Conservation (phyloP, 2,888 invertebrate genomes). For the Apodemia duryi region DNA sequence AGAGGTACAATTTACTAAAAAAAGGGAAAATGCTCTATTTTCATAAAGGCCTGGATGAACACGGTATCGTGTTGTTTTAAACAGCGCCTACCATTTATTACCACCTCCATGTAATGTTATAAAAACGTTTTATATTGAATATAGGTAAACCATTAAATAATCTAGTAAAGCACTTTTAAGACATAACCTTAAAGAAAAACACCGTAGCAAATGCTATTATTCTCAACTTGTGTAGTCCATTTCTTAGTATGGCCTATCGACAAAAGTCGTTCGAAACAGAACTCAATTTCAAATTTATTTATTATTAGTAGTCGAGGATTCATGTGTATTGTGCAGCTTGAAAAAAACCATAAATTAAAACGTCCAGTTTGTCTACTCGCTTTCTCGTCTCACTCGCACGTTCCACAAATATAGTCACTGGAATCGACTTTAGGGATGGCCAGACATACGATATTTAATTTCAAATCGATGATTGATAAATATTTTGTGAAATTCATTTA, state of each 20-base stretch:
- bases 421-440: slow-evolving; percentile 3
- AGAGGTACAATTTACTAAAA: too few relatives aligned
- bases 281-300: slow-evolving; percentile 73
- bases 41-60: too few relatives aligned
- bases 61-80: too few relatives aligned
- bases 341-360: slow-evolving; percentile 76
- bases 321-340: slow-evolving; percentile 64
- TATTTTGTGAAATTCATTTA: too few relatives aligned
- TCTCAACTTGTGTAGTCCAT: slow-evolving; percentile 75
- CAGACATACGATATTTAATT: background rate
- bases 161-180: slow-evolving; percentile 34
- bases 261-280: slow-evolving; percentile 62
- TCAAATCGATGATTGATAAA: background rate
- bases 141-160: background rate
- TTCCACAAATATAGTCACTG: slow-evolving; percentile 43
- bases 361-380: slow-evolving; percentile 57
- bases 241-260: slow-evolving; percentile 61
- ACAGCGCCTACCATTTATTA: too few relatives aligned
- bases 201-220: slow-evolving; percentile 49
- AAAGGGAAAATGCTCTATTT: too few relatives aligned
- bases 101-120: too few relatives aligned
- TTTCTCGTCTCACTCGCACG: slow-evolving; percentile 55
- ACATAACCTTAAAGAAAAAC: slow-evolving; percentile 57
- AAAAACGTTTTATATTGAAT: too few relatives aligned
- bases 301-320: slow-evolving; percentile 57